These are phyloP conservation scores for Mystacornis crossleyi DNA, from an alignment of 2,113 vertebrate species.

Conservation along the genomic window DNA sequence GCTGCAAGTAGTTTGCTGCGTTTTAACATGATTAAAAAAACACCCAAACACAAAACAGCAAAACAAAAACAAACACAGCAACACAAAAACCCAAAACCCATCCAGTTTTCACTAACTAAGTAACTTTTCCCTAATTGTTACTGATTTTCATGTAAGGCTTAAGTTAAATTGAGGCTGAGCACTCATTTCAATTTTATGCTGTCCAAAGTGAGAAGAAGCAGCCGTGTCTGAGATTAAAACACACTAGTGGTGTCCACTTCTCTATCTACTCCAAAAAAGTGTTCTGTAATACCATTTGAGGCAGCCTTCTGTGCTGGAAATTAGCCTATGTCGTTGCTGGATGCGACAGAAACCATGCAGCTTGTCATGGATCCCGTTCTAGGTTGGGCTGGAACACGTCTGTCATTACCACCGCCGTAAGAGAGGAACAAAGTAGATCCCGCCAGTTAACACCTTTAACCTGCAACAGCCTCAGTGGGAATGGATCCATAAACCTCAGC, in stretches of 20 bases:
- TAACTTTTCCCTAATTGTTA: background rate
- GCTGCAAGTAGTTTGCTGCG: background rate
- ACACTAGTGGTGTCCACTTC: background rate
- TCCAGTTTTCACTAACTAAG: background rate
- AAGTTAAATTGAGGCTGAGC: background rate
- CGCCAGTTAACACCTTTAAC: accelerated
- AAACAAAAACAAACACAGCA: background rate
- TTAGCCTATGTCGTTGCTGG: accelerated
- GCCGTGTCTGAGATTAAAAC: background rate
- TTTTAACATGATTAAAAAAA: background rate
- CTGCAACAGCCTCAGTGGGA: no score
- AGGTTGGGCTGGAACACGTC: accelerated
- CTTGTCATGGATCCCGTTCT: background rate
- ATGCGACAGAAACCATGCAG: accelerated
- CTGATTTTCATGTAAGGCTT: background rate
- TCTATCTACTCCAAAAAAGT: background rate
- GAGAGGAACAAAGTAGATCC: background rate
- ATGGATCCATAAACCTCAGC: background rate
- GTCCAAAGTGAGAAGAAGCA: background rate
- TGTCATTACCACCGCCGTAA: background rate
- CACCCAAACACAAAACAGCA: background rate
- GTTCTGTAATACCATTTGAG: no score
- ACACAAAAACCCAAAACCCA: background rate
- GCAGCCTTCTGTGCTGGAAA: background rate
- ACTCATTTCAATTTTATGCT: background rate